Evolutionary conservation across 2,113 vertebrate genomes (phyloP), one percentile per base, ranked within the genome.

Genomic region (Orientallactaga bullata): DNA sequence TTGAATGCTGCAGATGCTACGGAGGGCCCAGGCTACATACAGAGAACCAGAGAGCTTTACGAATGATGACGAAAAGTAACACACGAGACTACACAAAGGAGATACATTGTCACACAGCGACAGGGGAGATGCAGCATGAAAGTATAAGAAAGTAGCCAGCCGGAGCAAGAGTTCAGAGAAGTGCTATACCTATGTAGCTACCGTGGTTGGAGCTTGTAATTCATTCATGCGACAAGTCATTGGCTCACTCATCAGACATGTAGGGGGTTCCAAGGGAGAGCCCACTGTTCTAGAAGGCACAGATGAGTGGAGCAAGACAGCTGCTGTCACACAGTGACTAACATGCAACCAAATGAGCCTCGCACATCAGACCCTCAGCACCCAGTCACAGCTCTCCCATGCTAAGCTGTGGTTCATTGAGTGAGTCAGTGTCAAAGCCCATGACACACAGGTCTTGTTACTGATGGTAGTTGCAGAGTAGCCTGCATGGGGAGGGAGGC

Each of bases 301-400:
- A 65, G 42, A 20, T 12, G 39, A 71, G 26, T 9, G 63, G 66
- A 82, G 11, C 30, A 30, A 76, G 18, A 58, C 4, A 35, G n/a
- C 17, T n/a, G 16, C 16, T 15, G 20, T 37, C n/a, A 79, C 21
- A 17, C 74, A 89, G 21, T 20, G 55, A 30, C 32, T 20, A 6
- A 28, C 35, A 16, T 32, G 24, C 16, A 37, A 69, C 24, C 8
- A 30, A 73, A 32, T 35, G 65, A 61, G 11, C 77, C 80, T 39
- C 18, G 24, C 1, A 6, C 2, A 15, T 8, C 3, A 30, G 66
- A 39, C 20, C 51, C 66, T 47, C 11, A 20, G 78, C 15, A 58
- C 1, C n/a, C n/a, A n/a, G n/a, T 4, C 23, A 1, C 0, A 3
- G 47, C 28, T 74, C 5, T 72, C 66, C 13, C 4, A 7, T 0